These are phyloP conservation scores for Rhinopomastus cyanomelas DNA, from an alignment of 2,113 vertebrate species.

Conservation along the genomic window DNA sequence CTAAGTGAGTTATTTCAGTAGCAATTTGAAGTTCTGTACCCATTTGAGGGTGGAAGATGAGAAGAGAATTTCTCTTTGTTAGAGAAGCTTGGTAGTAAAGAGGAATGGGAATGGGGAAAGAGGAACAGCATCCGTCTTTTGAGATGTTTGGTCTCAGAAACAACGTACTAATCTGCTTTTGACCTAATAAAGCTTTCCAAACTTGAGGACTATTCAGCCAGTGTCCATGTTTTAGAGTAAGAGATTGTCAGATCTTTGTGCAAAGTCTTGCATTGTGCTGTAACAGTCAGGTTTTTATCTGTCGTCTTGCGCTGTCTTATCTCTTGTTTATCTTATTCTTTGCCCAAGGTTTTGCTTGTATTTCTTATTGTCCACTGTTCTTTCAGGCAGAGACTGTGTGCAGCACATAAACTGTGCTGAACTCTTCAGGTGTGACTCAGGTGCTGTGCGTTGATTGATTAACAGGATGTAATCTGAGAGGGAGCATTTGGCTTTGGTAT, in stretches of 20 bases:
- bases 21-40: background rate
- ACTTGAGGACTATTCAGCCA: background rate
- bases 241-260: background rate
- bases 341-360: background rate
- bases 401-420: background rate
- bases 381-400: background rate
- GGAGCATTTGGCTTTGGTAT: background rate
- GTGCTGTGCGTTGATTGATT: background rate
- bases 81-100: background rate
- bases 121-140: background rate
- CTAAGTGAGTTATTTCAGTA: background rate
- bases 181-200: background rate
- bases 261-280: background rate
- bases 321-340: background rate
- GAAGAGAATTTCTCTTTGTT: background rate
- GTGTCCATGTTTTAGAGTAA: background rate
- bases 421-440: background rate
- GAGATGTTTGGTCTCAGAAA: background rate
- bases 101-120: background rate
- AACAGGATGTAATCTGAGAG: background rate
- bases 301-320: background rate
- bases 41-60: background rate
- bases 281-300: background rate
- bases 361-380: background rate
- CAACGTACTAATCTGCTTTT: background rate